Evolutionary conservation across 2,888 invertebrate genomes (phyloP).

Genomic region (Eupelmus urozonus): DNA sequence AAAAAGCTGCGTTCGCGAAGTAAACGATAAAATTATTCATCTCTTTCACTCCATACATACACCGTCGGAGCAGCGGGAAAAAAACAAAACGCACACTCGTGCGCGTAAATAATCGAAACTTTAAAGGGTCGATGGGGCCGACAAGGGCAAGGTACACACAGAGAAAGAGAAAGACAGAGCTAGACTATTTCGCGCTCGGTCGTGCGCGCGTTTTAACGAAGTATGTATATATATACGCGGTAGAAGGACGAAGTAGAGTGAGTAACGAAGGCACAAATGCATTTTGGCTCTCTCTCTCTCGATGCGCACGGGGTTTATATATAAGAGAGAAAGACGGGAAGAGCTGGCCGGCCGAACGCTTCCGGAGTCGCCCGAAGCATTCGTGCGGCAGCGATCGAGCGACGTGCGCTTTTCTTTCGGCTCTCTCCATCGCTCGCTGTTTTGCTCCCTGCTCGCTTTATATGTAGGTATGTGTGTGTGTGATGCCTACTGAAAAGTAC

Average conservation of each 20-base stretch:
- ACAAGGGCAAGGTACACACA: neutral
- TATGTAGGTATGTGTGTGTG: conserved; percentile 39
- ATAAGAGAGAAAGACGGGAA: neutral
- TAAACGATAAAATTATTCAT: conserved; percentile 37
- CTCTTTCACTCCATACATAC: neutral
- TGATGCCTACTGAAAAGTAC: conserved; percentile 4
- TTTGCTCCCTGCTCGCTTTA: conserved; percentile 1
- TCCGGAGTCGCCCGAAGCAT: conserved; percentile 66
- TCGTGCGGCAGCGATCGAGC: conserved; percentile 67
- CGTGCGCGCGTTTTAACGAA: no score
- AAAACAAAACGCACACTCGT: neutral
- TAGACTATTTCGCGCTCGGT: no score
- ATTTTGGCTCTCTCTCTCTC: conserved; percentile 3
- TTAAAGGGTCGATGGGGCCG: conserved; percentile 39
- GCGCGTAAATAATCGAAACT: conserved; percentile 49
- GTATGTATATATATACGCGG: neutral
- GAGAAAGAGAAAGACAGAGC: no score
- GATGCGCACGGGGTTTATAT: no score
- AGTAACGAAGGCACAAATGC: conserved; percentile 23
- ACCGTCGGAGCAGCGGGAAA: neutral
- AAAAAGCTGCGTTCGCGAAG: neutral
- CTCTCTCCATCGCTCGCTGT: conserved; percentile 10
- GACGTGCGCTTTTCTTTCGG: conserved; percentile 64
- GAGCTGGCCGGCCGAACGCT: conserved; percentile 59
- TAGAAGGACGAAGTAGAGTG: no score